These are phyloP conservation scores for Neodiprion fabricii DNA, from an alignment of 1,140 invertebrate genomes.

Conservation along the genomic window DNA sequence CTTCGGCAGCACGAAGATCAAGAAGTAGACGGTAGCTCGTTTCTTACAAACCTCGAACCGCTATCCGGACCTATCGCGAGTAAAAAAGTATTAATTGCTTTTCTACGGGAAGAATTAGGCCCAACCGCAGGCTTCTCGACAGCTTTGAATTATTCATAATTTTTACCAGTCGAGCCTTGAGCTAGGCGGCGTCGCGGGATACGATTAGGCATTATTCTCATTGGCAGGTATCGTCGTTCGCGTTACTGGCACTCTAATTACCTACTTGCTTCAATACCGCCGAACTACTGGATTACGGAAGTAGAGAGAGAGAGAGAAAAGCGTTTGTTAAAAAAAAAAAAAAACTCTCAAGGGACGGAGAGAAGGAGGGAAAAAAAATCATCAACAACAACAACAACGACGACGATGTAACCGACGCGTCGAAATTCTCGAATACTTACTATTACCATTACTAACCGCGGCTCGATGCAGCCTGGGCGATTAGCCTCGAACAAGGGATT, in stretches of 20 bases:
- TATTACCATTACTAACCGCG: too few relatives aligned
- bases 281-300: too few relatives aligned
- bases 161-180: not conserved
- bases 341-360: too few relatives aligned
- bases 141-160: not conserved
- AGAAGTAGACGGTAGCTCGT: not conserved
- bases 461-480: too few relatives aligned
- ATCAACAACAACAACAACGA: too few relatives aligned
- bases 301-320: too few relatives aligned
- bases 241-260: not conserved
- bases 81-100: slow-evolving; percentile 6
- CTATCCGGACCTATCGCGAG: slow-evolving; percentile 1
- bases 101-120: not conserved
- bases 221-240: not conserved
- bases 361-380: too few relatives aligned
- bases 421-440: too few relatives aligned
- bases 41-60: not conserved
- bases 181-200: not conserved
- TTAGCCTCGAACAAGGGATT: not conserved
- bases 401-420: too few relatives aligned
- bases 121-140: not conserved
- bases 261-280: not conserved
- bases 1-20: not conserved
- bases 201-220: too few relatives aligned
- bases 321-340: too few relatives aligned